A percentile compares a stretch with the other conserved stretches of the same genome.
Conservation (phyloP, 2,888 invertebrate genomes). For the Dichetophora obliterata region DNA sequence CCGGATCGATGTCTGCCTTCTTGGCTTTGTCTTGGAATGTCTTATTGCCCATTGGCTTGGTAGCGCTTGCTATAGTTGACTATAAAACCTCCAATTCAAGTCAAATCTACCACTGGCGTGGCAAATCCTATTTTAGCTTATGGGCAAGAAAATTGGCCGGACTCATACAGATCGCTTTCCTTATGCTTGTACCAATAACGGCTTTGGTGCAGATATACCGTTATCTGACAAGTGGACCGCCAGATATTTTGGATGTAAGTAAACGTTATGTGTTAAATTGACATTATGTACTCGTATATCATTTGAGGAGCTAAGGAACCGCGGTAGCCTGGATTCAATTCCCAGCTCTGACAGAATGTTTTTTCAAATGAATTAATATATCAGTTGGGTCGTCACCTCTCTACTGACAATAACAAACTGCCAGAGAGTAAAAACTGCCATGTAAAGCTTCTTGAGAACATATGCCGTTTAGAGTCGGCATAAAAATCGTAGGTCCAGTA, state of each 20-base stretch:
- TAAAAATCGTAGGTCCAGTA: too few relatives aligned
- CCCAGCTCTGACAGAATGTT: too few relatives aligned
- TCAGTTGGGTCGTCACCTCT: too few relatives aligned
- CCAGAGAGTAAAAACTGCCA: too few relatives aligned
- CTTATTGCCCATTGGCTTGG: slow-evolving; percentile 83
- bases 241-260: slow-evolving; percentile 88
- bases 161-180: slow-evolving; percentile 80
- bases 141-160: slow-evolving; percentile 86
- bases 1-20: slow-evolving; percentile 74
- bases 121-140: slow-evolving; percentile 82
- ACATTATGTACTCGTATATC: too few relatives aligned
- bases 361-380: too few relatives aligned
- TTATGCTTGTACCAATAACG: slow-evolving; percentile 77
- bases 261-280: slow-evolving; percentile 42
- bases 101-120: slow-evolving; percentile 78
- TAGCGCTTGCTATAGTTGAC: slow-evolving; percentile 80
- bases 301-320: too few relatives aligned
- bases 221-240: slow-evolving; percentile 86
- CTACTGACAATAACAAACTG: too few relatives aligned
- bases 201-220: slow-evolving; percentile 76
- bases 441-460: too few relatives aligned
- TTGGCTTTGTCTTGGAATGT: slow-evolving; percentile 91
- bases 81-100: slow-evolving; percentile 79
- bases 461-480: too few relatives aligned
- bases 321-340: too few relatives aligned